These are phyloP conservation scores for Leucophenga montana DNA, from an alignment of 2,888 invertebrate species.

Conservation along the genomic window DNA sequence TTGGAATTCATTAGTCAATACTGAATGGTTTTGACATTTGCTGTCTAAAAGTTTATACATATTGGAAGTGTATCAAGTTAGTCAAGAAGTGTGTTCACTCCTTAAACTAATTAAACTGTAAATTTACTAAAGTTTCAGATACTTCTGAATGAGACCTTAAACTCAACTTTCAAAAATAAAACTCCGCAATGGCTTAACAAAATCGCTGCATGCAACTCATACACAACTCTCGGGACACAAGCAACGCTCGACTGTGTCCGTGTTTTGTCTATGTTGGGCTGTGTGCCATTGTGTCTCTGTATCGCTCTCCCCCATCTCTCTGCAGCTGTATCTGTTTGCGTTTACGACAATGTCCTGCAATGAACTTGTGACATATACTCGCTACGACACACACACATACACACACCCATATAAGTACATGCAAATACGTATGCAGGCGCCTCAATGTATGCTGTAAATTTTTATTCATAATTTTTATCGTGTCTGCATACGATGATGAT, in stretches of 20 bases:
- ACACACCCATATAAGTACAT: not conserved
- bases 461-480: conserved; percentile 56
- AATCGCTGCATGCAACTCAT: conserved; percentile 10
- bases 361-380: conserved; percentile 49
- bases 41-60: no score
- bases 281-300: conserved; percentile 32
- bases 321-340: not conserved
- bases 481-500: conserved; percentile 31
- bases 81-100: no score
- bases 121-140: no score
- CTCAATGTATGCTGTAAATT: conserved; percentile 48
- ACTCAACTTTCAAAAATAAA: no score
- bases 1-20: no score
- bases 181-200: conserved; percentile 17
- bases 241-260: not conserved
- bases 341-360: conserved; percentile 49
- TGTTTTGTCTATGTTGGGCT: not conserved
- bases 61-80: no score
- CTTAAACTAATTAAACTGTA: no score
- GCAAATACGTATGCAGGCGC: conserved; percentile 25
- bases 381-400: conserved; percentile 1
- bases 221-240: not conserved
- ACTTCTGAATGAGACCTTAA: no score
- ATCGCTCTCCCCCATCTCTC: not conserved
- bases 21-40: no score